Evolutionary conservation across 2,797 vertebrate genomes (phyloP).

Genomic region (Synaphobranchus kaupii): DNA sequence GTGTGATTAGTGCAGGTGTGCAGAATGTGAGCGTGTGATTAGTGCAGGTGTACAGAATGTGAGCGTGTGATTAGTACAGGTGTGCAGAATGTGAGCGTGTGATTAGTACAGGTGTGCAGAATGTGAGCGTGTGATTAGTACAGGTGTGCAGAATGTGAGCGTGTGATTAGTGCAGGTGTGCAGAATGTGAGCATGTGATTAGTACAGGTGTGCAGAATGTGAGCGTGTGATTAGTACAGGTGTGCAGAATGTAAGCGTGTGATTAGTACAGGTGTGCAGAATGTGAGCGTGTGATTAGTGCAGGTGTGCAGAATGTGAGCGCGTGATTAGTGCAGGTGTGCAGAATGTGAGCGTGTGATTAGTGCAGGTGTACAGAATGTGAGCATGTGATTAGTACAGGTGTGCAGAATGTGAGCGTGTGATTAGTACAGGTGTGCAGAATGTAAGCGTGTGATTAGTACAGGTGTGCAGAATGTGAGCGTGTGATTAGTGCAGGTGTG

Average conservation of each 20-base stretch:
- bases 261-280: neutral
- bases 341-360: neutral
- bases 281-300: neutral
- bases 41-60: neutral
- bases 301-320: neutral
- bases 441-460: neutral
- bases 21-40: conserved; percentile 10
- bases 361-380: neutral
- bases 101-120: neutral
- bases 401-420: too few species aligned
- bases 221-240: neutral
- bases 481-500: neutral
- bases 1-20: neutral
- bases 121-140: neutral
- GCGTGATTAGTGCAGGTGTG: neutral
- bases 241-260: neutral
- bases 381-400: neutral
- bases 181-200: neutral
- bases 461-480: neutral
- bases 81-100: neutral
- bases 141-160: neutral
- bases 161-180: neutral
- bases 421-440: neutral
- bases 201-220: neutral
- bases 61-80: neutral